Evolutionary conservation across 1,140 invertebrate genomes (phyloP).

Genomic region (Monochamus saltuarius): DNA sequence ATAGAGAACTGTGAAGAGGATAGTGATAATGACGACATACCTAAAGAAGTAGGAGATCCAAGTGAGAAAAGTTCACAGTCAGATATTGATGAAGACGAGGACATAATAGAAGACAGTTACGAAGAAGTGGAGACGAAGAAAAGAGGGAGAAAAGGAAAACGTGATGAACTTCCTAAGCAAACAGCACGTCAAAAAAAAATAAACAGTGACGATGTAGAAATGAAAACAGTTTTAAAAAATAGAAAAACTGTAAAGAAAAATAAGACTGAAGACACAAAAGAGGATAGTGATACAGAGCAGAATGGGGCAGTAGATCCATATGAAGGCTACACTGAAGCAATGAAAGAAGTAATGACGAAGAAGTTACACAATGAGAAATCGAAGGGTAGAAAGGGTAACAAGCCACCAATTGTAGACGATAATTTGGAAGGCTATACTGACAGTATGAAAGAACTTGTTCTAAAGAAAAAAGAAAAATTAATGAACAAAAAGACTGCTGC

Average conservation of each 20-base stretch:
- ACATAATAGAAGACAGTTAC: conserved; percentile 13
- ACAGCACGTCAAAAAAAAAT: neutral
- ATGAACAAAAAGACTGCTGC: neutral
- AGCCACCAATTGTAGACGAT: neutral
- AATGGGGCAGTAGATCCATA: conserved; percentile 3
- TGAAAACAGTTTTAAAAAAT: conserved; percentile 10
- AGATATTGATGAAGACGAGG: conserved; percentile 4
- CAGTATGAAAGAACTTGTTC: conserved; percentile 16
- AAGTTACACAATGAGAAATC: conserved; percentile 15
- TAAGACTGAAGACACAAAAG: conserved; percentile 16
- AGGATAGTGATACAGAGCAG: neutral
- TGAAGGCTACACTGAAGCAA: conserved; percentile 33
- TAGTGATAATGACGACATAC: conserved; percentile 3
- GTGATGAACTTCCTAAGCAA: conserved; percentile 1
- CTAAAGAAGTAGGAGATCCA: neutral
- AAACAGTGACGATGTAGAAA: conserved; percentile 2
- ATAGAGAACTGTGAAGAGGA: neutral
- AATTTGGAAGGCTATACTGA: conserved; percentile 17
- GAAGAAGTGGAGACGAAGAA: conserved; percentile 2
- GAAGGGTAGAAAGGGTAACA: conserved; percentile 2
- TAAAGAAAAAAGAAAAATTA: conserved; percentile 3
- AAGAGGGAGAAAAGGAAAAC: neutral
- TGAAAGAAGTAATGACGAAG: conserved; percentile 33
- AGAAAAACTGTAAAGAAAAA: neutral
- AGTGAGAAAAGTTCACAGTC: neutral